Base-by-base conservation (phyloP, 2,797 vertebrate species). In the Lepus oiostolus region DNA sequence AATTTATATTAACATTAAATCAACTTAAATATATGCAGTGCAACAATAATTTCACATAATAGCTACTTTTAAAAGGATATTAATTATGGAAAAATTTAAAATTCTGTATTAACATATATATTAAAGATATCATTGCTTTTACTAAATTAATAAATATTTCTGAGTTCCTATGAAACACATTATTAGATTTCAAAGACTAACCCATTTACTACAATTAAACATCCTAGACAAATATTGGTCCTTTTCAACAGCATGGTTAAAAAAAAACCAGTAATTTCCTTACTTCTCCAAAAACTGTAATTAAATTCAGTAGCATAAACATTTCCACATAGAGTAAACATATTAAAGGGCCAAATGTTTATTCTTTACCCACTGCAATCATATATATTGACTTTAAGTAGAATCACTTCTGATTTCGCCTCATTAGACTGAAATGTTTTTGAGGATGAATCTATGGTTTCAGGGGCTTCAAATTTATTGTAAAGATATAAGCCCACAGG, bases 1-100 rank as follows among this genome's bases (percentile, higher is more conserved):
- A 96, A 91, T 65, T 90, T 71, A 86, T 75, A 67, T 96, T 94
- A 96, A 95, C 92, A 85, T 62, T 95, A 74, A 87, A 87, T 89
- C 91, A 94, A 94, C 76, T 88, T 95, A 94, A 89, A 82, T 86
- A 68, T 24, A 88, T 28, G 81, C 92, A 95, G 90, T 82, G 80
- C 65, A 96, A 63, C 24, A 71, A 21, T 70, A 28, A 92, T 93
- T 96, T 96, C 94, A 80, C 75, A 58, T 84, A 96, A 79, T 32
- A 82, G 22, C 24, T 90, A 96, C 77, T 22, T 82, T 91, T 30
- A 88, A 95, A 92, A 76, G 21, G 28, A 52, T 1, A 26, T 88
- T 26, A 86, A 50, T n/a, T 90, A 75, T 35, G 38, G 6, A 35
- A 72, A 54, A 52, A 47, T 42, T 4, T 17, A 86, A 86, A 91